These are phyloP conservation scores for Miltochrista miniata DNA, from an alignment of 2,888 invertebrate genomes.

Conservation along the genomic window DNA sequence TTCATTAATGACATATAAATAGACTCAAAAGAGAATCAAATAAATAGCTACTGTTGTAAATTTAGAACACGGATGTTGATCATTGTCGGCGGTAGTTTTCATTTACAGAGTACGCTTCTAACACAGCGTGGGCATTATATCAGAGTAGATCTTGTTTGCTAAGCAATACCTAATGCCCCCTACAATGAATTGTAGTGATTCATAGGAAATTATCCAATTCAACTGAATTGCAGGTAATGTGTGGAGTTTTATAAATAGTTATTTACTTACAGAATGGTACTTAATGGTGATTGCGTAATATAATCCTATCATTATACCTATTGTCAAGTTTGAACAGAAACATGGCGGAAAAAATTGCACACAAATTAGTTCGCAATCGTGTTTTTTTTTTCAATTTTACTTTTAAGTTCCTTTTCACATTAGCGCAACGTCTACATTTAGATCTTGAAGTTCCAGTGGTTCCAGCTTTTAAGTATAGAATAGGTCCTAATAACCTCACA, in stretches of 20 bases:
- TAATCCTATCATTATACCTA: neutral
- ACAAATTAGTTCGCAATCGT: too few species aligned
- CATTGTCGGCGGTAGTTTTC: constrained; percentile 41
- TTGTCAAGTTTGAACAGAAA: neutral
- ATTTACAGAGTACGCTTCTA: constrained; percentile 20
- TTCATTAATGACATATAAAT: neutral
- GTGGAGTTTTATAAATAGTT: neutral
- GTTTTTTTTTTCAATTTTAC: too few species aligned
- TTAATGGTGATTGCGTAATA: neutral
- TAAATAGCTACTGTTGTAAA: constrained; percentile 33
- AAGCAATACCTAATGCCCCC: neutral
- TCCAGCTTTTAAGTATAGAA: too few species aligned
- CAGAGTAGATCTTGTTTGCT: too few species aligned
- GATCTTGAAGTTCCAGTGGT: too few species aligned
- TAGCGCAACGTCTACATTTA: too few species aligned
- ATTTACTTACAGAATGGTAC: neutral
- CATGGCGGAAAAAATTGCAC: too few species aligned
- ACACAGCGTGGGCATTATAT: constrained; percentile 1
- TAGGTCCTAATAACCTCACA: too few species aligned
- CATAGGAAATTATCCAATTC: constrained; percentile 16
- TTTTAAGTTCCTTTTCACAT: too few species aligned
- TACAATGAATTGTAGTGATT: constrained; percentile 10
- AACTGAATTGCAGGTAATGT: constrained; percentile 3
- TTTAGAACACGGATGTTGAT: constrained; percentile 45
- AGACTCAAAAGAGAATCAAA: neutral